Conservation (phyloP, 1,140 invertebrate genomes). For the Rhopalosiphum maidis region DNA sequence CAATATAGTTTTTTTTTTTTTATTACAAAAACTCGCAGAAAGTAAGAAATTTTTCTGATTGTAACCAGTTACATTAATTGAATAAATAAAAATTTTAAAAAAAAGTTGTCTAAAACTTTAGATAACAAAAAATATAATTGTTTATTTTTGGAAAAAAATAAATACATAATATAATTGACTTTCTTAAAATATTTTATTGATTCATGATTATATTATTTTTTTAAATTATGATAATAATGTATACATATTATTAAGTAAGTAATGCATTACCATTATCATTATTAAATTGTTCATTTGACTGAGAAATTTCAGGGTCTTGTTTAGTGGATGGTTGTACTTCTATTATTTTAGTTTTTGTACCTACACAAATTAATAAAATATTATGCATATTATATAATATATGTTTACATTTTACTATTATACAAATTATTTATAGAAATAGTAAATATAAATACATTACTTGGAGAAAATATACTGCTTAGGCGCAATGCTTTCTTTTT, state of each 20-base stretch:
- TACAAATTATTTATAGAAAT: neutral
- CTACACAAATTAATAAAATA: neutral
- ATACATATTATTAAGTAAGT: neutral
- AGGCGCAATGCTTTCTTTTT: conserved; percentile 18
- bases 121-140: neutral
- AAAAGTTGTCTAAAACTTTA: neutral
- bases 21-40: neutral
- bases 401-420: neutral
- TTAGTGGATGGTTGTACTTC: neutral
- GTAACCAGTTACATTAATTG: neutral
- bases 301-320: neutral
- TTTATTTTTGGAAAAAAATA: neutral
- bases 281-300: neutral
- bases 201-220: neutral
- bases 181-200: neutral
- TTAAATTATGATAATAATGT: neutral
- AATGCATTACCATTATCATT: neutral
- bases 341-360: neutral
- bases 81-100: neutral
- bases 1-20: neutral
- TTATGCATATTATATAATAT: neutral
- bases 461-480: conserved; percentile 16
- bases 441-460: neutral
- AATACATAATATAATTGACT: neutral
- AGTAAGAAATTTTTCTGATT: neutral